Percentiles rank a stretch among this genome's conserved stretches.
Conservation (phyloP, 2,888 invertebrate genomes). For the Leptothorax acervorum region DNA sequence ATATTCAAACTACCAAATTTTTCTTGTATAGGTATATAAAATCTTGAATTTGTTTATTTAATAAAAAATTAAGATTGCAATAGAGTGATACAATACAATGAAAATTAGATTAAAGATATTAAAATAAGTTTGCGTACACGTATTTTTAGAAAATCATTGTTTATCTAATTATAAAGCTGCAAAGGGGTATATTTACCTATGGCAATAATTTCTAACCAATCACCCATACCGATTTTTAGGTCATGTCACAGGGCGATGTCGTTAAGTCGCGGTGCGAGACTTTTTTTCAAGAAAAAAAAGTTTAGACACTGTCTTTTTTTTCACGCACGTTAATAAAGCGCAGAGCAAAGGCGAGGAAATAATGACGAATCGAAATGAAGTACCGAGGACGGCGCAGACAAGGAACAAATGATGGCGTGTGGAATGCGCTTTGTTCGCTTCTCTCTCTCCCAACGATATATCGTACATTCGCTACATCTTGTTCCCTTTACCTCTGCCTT, state of each 20-base stretch:
- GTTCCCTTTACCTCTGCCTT: slow-evolving; percentile 51
- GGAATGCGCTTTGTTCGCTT: slow-evolving; percentile 84
- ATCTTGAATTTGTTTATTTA: neutral
- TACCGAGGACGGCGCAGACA: slow-evolving; percentile 74
- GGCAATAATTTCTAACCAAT: neutral
- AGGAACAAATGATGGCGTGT: slow-evolving; percentile 81
- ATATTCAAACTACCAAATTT: neutral
- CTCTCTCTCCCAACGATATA: slow-evolving; percentile 72
- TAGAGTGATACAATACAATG: neutral
- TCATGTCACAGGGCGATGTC: neutral
- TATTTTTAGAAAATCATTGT: no score
- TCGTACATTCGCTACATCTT: slow-evolving; percentile 69
- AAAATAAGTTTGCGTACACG: neutral
- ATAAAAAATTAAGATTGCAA: neutral
- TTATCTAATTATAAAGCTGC: neutral
- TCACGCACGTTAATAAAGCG: slow-evolving; percentile 53
- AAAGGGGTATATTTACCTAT: neutral
- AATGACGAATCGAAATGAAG: slow-evolving; percentile 78
- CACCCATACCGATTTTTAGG: neutral
- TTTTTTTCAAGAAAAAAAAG: slow-evolving; percentile 24
- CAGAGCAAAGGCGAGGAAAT: slow-evolving; percentile 70
- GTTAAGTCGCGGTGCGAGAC: neutral
- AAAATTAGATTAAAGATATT: slow-evolving; percentile 3
- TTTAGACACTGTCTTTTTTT: neutral
- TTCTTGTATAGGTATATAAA: neutral